Evolutionary conservation across 2,797 vertebrate species (phyloP), one percentile per base, ranked within the genome.

Genomic region (Tenualosa ilisha): DNA sequence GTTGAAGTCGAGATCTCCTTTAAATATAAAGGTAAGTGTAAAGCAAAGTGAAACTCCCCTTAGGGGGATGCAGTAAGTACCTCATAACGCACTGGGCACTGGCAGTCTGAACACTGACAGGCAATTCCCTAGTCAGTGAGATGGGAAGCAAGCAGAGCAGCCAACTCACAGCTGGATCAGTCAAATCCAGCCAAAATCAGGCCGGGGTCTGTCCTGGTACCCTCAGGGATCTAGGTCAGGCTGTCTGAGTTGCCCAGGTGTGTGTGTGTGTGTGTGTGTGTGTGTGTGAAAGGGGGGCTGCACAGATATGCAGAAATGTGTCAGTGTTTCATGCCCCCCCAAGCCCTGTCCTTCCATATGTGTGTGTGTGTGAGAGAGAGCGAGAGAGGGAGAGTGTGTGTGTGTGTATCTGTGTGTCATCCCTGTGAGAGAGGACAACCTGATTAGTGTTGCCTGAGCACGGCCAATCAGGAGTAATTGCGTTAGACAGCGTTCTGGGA

Each of bases 401-500:
- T 51, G 82, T 53, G 51, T 53, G 51, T 53, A 12, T 87, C 82
- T 85, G 82, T 87, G 85, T 85, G 84, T 85, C 86, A 75, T 83
- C 81, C 83, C 51, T 46, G 81, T 82, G 85, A 85, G 85, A 15
- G 31, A 37, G 65, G 90, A 91, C 89, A 87, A 87, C 54, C 56
- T 85, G 89, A 93, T 92, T 92, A 90, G 90, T 85, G 84, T 85
- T 24, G 83, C 88, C 84, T 37, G 83, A 83, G 90, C 90, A 84
- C 22, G 81, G 26, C 82, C 87, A 87, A 88, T 91, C 90, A 81
- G 88, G 68, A 86, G 82, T 87, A 91, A 91, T 87, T 89, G 85
- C 87, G 85, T 90, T 89, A 90, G 85, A 90, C 85, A 89, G 85
- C 85, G 84, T 88, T 91, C 87, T 89, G 88, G n/a, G 88, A 91